Conservation (phyloP, 2,113 vertebrate species). For the Neotoma lepida region DNA sequence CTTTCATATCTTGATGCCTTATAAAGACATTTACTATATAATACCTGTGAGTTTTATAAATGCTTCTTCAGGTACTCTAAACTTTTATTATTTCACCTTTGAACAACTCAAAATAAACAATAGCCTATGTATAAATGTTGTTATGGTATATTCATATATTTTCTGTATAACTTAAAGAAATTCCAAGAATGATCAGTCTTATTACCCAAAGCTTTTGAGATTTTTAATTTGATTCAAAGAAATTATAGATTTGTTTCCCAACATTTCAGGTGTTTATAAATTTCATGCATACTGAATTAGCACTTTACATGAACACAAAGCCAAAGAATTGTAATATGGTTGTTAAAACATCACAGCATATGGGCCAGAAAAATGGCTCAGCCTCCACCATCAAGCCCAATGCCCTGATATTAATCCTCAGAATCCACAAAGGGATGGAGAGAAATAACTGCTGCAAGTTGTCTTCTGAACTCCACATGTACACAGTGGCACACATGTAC, state of each 20-base stretch:
- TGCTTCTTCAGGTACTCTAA: neutral
- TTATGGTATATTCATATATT: neutral
- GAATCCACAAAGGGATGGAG: neutral
- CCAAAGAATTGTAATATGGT: neutral
- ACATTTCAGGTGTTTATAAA: neutral
- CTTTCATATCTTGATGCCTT: slow-evolving; percentile 33
- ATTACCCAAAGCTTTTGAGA: neutral
- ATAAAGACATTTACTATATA: neutral
- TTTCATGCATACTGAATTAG: neutral
- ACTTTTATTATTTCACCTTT: neutral
- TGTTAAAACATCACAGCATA: neutral
- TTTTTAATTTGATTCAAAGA: slow-evolving; percentile 1
- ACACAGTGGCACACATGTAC: neutral
- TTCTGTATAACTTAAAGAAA: neutral
- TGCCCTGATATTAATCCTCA: neutral
- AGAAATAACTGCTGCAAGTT: neutral
- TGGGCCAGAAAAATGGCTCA: neutral
- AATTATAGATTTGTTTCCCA: neutral
- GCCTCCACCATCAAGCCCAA: neutral
- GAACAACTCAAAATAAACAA: neutral
- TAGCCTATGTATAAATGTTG: neutral
- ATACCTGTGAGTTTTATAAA: neutral
- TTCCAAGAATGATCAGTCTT: neutral
- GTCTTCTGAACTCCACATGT: neutral
- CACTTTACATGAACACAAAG: neutral